Conservation (phyloP, 2,113 vertebrate genomes). For the Pantherophis guttatus region DNA sequence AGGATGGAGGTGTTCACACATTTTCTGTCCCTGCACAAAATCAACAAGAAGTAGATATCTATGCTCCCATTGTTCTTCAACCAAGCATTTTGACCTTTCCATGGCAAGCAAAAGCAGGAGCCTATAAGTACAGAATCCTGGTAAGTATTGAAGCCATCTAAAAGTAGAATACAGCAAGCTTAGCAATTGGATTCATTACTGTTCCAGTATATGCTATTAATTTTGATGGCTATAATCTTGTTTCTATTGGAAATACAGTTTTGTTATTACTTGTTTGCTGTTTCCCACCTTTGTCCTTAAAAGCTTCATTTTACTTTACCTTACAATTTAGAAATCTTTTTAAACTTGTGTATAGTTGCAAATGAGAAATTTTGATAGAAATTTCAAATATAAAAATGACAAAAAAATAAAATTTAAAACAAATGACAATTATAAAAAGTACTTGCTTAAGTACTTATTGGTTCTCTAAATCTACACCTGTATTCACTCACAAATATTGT, state of each 20-base stretch:
- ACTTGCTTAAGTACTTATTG: not conserved
- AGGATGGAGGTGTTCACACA: conserved; percentile 79
- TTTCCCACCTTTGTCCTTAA: not conserved
- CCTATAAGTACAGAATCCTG: conserved; percentile 90
- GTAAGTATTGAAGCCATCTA: conserved; percentile 62
- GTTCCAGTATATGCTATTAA: not conserved
- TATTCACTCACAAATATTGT: conserved; percentile 14
- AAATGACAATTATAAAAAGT: not conserved
- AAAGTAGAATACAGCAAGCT: not conserved
- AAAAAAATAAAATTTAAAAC: not conserved
- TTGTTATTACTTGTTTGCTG: accelerated
- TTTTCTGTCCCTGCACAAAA: conserved; percentile 81
- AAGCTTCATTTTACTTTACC: not conserved
- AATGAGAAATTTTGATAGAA: not conserved
- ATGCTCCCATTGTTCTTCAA: conserved; percentile 83
- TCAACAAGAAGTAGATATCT: conserved; percentile 93
- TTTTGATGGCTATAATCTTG: not conserved
- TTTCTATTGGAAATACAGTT: not conserved
- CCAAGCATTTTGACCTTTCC: conserved; percentile 90
- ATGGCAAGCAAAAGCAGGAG: conserved; percentile 91
- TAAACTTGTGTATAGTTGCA: not conserved
- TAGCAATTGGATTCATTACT: not conserved
- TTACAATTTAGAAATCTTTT: not conserved
- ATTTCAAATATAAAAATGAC: not conserved
- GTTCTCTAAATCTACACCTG: not conserved